These are phyloP conservation scores for Sternotherus odoratus DNA, from an alignment of 2,797 vertebrate genomes.

Conservation along the genomic window DNA sequence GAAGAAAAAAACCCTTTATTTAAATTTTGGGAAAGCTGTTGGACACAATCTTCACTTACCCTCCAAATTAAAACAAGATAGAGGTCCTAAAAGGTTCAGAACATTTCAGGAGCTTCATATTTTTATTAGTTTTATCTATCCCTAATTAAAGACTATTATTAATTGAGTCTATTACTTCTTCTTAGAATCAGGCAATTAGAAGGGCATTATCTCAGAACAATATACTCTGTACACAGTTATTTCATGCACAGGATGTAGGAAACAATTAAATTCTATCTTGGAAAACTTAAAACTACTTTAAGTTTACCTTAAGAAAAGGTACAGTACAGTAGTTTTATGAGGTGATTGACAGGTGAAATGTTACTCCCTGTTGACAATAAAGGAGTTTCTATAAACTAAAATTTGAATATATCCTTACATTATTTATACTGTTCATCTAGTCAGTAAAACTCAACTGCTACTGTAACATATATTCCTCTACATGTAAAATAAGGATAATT, in stretches of 20 bases:
- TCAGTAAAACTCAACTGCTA: neutral
- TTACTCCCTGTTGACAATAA: neutral
- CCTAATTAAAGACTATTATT: neutral
- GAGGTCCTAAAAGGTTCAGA: neutral
- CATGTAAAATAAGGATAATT: neutral
- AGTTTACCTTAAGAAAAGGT: accelerated
- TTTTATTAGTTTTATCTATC: neutral
- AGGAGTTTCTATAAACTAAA: neutral
- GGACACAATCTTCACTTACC: neutral
- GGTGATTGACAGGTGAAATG: neutral
- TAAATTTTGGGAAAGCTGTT: neutral
- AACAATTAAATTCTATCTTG: neutral
- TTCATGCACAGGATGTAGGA: accelerated
- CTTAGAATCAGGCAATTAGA: neutral
- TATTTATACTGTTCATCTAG: neutral
- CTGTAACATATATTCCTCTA: neutral
- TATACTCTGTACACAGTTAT: neutral
- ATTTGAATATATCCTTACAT: neutral
- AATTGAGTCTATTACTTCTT: neutral
- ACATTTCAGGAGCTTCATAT: neutral
- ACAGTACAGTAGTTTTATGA: neutral
- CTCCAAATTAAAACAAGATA: neutral
- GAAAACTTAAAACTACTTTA: neutral
- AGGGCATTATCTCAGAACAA: neutral
- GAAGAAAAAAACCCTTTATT: neutral